These are phyloP conservation scores for Drosophila watanabei DNA, from an alignment of 1,140 invertebrate species.

Conservation along the genomic window DNA sequence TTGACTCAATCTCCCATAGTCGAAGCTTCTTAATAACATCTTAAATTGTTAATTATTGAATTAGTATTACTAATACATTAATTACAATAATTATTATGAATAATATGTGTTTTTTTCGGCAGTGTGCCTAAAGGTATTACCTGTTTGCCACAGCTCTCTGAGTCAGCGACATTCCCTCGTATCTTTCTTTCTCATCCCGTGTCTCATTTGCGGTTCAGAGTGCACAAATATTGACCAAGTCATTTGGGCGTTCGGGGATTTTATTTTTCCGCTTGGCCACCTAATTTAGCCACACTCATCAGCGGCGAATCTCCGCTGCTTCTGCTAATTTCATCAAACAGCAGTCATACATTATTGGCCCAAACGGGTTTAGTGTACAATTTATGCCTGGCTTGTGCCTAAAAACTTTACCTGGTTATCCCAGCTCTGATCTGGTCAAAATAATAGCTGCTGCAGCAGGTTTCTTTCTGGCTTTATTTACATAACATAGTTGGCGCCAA, in stretches of 20 bases:
- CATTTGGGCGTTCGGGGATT: conserved; percentile 51
- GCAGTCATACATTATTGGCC: neutral
- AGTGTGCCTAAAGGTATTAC: conserved; percentile 27
- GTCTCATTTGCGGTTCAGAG: conserved; percentile 46
- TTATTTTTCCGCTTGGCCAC: conserved; percentile 35
- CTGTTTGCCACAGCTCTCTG: conserved; percentile 62
- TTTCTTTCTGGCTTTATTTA: conserved; percentile 59
- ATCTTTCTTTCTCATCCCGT: neutral
- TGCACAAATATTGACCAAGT: conserved; percentile 71
- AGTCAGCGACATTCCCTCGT: conserved; percentile 52
- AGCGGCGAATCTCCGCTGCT: neutral
- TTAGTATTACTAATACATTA: neutral
- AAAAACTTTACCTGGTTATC: conserved; percentile 29
- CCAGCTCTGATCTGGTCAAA: conserved; percentile 43
- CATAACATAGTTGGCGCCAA: conserved; percentile 34
- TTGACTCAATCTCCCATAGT: neutral
- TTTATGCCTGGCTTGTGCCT: conserved; percentile 3
- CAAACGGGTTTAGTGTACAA: conserved; percentile 26
- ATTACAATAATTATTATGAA: neutral
- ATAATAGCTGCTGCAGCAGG: conserved; percentile 55
- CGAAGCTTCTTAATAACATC: too few species aligned
- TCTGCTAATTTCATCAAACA: conserved; percentile 38
- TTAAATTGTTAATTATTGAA: too few species aligned
- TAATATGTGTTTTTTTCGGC: conserved; percentile 6
- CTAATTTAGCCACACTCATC: conserved; percentile 45